Evolutionary conservation across 2,797 vertebrate species (phyloP).

Genomic region (Liasis olivaceus): DNA sequence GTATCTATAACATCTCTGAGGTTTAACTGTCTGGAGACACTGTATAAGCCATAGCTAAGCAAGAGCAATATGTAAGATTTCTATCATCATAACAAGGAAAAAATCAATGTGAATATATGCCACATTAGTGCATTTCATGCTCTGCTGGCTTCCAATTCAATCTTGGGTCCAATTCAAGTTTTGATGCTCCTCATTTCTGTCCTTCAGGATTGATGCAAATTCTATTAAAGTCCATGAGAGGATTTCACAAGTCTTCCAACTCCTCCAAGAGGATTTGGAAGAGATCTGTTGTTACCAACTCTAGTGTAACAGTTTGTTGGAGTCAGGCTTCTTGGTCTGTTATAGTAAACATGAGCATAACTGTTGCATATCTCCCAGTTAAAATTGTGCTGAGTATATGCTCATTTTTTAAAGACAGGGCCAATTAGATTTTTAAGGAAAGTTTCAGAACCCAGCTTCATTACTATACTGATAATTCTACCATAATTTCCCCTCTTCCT

Average conservation of each 20-base stretch:
- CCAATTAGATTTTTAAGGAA: neutral
- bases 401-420: neutral
- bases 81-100: neutral
- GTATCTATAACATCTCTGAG: neutral
- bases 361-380: neutral
- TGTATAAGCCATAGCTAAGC: neutral
- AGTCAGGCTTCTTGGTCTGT: neutral
- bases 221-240: neutral
- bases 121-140: conserved; percentile 4
- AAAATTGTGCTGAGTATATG: neutral
- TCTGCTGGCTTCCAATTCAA: neutral
- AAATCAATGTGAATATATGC: neutral
- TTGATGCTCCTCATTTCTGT: conserved; percentile 5
- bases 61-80: neutral
- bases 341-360: too few species aligned
- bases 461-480: neutral
- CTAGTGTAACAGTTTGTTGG: neutral
- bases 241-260: conserved; percentile 30
- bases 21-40: neutral
- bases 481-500: neutral
- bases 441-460: neutral
- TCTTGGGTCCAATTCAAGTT: neutral
- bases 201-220: neutral
- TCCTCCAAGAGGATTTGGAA: too few species aligned
- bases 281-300: neutral